These are phyloP conservation scores for Calliscelio sp. DNA, from an alignment of 2,888 invertebrate genomes.

Conservation along the genomic window DNA sequence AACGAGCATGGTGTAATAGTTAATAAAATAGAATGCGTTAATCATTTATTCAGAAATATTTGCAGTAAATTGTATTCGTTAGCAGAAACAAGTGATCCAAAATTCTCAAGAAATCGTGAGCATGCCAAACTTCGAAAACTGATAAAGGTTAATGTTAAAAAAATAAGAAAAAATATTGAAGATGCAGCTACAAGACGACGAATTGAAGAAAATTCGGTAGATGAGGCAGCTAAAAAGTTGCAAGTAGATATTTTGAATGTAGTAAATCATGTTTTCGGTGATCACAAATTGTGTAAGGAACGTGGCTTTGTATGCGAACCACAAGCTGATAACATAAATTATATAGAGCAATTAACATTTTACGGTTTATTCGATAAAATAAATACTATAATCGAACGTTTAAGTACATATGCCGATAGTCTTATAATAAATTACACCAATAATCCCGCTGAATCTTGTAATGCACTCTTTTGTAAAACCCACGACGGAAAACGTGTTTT, in stretches of 20 bases:
- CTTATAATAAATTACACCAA: constrained; percentile 38
- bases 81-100: not conserved
- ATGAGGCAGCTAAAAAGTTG: not conserved
- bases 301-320: no score
- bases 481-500: constrained; percentile 30
- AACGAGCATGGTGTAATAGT: not conserved
- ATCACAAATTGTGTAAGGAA: no score
- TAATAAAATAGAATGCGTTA: not conserved
- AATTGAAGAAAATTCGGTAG: not conserved
- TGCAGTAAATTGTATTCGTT: not conserved
- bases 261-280: no score
- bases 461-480: constrained; percentile 55
- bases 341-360: no score
- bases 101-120: not conserved
- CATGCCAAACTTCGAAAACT: not conserved
- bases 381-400: not conserved
- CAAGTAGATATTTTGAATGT: no score
- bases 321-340: no score
- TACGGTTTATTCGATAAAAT: no score
- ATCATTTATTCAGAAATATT: not conserved
- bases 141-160: not conserved
- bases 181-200: not conserved
- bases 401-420: constrained; percentile 19
- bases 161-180: not conserved
- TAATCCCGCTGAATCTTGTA: constrained; percentile 41